phyloP scores from a whole-genome alignment of 2,888 invertebrate genomes.

The Halictus ligatus region DNA sequence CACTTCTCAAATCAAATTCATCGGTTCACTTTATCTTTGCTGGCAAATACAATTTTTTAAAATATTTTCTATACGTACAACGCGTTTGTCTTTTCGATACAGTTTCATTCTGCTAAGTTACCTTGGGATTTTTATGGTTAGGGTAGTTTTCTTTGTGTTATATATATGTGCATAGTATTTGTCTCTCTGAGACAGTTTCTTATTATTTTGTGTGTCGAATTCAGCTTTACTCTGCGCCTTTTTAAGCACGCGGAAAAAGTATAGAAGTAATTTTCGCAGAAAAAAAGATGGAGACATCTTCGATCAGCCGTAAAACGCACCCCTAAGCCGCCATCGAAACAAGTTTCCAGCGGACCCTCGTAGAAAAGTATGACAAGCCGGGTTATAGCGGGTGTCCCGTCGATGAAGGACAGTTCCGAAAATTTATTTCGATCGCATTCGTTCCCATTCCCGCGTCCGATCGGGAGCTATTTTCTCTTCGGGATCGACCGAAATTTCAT shows the following conservation, averaged over 20 bases:
- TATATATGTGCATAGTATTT: no score
- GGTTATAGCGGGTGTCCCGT: not conserved
- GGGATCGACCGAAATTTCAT: conserved; percentile 19
- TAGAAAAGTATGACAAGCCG: not conserved
- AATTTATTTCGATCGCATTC: not conserved
- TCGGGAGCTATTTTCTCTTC: not conserved
- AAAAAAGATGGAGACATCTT: not conserved
- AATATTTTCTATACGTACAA: not conserved
- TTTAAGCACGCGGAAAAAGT: no score
- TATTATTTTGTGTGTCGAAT: no score
- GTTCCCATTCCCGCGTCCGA: not conserved
- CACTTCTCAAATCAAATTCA: not conserved
- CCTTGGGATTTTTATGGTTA: no score
- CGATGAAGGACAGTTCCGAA: not conserved
- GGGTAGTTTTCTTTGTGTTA: no score
- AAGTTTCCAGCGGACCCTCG: not conserved
- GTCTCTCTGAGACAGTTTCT: not conserved
- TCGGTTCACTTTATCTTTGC: not conserved
- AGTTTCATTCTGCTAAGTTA: no score
- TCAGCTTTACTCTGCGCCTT: no score
- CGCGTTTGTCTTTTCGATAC: no score
- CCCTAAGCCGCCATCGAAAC: not conserved
- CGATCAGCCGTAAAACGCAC: not conserved
- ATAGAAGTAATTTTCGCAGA: not conserved
- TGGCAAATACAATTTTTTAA: not conserved